Conservation (phyloP, 1,140 invertebrate genomes). For the Hyles euphorbiae region DNA sequence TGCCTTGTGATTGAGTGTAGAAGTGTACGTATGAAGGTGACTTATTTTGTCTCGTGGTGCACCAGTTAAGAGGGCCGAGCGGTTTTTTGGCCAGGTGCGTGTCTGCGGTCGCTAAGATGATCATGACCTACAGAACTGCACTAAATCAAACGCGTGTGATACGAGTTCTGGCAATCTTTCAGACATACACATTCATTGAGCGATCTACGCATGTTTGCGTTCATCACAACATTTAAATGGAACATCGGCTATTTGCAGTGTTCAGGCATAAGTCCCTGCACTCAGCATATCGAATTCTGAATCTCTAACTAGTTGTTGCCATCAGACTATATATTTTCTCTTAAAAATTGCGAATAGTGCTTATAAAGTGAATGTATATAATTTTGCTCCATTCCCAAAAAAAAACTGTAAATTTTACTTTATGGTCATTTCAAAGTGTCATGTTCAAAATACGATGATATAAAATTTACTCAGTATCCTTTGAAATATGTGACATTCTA, state of each 20-base stretch:
- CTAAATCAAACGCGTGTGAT: slow-evolving; percentile 42
- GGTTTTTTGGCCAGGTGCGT: slow-evolving; percentile 28
- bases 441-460: too few relatives aligned
- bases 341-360: too few relatives aligned
- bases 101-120: slow-evolving; percentile 29
- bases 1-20: neutral
- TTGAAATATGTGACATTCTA: too few relatives aligned
- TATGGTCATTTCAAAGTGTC: too few relatives aligned
- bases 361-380: too few relatives aligned
- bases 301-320: too few relatives aligned
- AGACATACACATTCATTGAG: slow-evolving; percentile 54
- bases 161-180: slow-evolving; percentile 55
- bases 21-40: slow-evolving; percentile 5
- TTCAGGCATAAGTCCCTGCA: neutral
- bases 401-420: too few relatives aligned
- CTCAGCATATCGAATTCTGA: too few relatives aligned
- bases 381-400: too few relatives aligned
- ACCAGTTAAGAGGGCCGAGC: neutral
- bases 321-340: too few relatives aligned
- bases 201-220: slow-evolving; percentile 28
- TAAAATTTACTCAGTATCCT: too few relatives aligned
- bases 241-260: neutral
- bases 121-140: slow-evolving; percentile 55
- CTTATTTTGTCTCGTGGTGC: neutral
- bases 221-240: slow-evolving; percentile 19